Conservation (phyloP, 2,888 invertebrate species). For the Augiades crinisus region DNA sequence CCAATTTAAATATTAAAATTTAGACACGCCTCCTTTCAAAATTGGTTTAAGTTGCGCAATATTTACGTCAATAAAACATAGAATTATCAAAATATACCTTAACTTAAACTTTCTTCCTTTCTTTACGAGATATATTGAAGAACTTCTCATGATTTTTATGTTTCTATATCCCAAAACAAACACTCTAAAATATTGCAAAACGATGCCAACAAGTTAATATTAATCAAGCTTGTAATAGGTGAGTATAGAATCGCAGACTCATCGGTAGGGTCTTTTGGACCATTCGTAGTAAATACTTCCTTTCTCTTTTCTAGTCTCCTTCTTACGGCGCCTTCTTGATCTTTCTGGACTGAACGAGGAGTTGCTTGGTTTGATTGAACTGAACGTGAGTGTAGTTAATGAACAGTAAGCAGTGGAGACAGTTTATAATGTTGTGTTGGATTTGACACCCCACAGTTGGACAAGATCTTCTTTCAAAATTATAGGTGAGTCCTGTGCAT, state of each 20-base stretch:
- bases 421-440: conserved; percentile 51
- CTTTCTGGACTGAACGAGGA: conserved; percentile 31
- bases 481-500: conserved; percentile 40
- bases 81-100: too few species aligned
- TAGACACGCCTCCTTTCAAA: not conserved
- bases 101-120: not conserved
- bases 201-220: not conserved
- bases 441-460: conserved; percentile 46
- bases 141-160: too few species aligned
- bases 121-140: not conserved
- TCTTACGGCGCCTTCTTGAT: conserved; percentile 34
- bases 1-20: not conserved
- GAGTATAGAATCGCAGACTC: conserved; percentile 8
- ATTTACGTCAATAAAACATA: not conserved
- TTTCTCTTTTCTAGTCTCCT: conserved; percentile 42
- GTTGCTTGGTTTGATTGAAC: conserved; percentile 27
- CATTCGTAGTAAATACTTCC: conserved; percentile 26
- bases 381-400: conserved; percentile 27
- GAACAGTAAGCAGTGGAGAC: conserved; percentile 42
- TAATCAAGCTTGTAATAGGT: conserved; percentile 17
- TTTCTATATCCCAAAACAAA: conserved; percentile 3
- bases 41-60: conserved; percentile 22
- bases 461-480: conserved; percentile 35
- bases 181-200: conserved; percentile 1
- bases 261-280: conserved; percentile 14